phyloP scores from a whole-genome alignment of 2,888 invertebrate genomes.

The Camponotus fellah region DNA sequence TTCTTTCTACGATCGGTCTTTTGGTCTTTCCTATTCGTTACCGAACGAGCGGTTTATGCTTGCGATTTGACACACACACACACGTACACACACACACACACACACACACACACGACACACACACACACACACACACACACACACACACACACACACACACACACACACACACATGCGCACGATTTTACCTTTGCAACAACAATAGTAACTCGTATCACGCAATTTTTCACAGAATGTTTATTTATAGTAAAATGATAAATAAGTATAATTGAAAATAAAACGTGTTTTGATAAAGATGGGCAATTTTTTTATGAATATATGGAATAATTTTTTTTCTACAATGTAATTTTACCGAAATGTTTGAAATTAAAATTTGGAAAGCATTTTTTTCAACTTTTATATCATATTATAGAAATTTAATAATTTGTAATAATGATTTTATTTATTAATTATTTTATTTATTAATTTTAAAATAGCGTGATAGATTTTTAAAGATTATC shows the following conservation, averaged over 20 bases:
- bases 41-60: conserved; percentile 30
- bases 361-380: too few species aligned
- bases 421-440: too few species aligned
- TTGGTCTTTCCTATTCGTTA: conserved; percentile 25
- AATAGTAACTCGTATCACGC: neutral
- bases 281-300: too few species aligned
- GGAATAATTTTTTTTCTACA: too few species aligned
- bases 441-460: too few species aligned
- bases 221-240: neutral
- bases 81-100: neutral
- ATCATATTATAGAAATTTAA: too few species aligned
- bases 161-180: neutral
- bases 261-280: neutral
- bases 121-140: neutral
- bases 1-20: conserved; percentile 31
- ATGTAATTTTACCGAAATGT: too few species aligned
- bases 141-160: neutral
- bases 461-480: too few species aligned
- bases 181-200: neutral
- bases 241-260: neutral
- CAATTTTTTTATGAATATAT: too few species aligned
- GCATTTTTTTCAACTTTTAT: too few species aligned
- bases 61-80: neutral
- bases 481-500: too few species aligned
- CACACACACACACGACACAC: neutral